Percentiles rank a stretch among this genome's conserved stretches.
Evolutionary conservation across 2,888 invertebrate genomes (phyloP).

Genomic region (Tiphia femorata): DNA sequence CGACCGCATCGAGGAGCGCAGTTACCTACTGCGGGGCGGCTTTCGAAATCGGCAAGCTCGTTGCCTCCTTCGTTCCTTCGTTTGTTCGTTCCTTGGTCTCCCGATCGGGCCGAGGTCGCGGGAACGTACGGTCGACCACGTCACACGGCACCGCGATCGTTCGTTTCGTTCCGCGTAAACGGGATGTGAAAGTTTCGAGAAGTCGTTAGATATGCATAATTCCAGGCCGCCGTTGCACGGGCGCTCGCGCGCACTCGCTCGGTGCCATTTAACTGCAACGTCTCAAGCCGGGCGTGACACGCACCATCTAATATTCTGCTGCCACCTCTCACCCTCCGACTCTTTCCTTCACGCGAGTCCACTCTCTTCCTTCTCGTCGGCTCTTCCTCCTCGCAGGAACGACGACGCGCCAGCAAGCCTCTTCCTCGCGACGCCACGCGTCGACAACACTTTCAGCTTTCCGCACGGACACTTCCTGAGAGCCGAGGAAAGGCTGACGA

Average conservation of each 20-base stretch:
- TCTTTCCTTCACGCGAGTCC: constrained; percentile 26
- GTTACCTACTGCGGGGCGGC: neutral
- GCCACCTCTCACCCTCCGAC: no score
- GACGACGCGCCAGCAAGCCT: no score
- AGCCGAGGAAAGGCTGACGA: no score
- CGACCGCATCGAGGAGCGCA: neutral
- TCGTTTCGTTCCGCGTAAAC: constrained; percentile 33
- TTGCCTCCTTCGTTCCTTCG: no score
- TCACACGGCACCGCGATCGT: constrained; percentile 32
- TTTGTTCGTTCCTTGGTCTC: no score
- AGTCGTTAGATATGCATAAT: constrained; percentile 52
- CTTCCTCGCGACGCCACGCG: no score
- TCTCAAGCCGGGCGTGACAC: constrained; percentile 39
- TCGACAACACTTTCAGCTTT: no score
- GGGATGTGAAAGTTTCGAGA: constrained; percentile 55
- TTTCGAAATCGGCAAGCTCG: constrained; percentile 27
- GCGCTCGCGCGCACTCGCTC: no score
- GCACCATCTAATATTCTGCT: constrained; percentile 5
- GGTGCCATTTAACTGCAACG: constrained; percentile 36
- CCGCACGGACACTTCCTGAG: no score
- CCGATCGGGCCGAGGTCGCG: constrained; percentile 42
- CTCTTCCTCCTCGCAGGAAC: no score
- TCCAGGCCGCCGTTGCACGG: constrained; percentile 36
- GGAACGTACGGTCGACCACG: constrained; percentile 44
- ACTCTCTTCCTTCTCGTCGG: neutral